Evolutionary conservation across 2,888 invertebrate genomes (phyloP), one percentile per base, ranked within the genome.

Genomic region (Drymonia ruficornis): DNA sequence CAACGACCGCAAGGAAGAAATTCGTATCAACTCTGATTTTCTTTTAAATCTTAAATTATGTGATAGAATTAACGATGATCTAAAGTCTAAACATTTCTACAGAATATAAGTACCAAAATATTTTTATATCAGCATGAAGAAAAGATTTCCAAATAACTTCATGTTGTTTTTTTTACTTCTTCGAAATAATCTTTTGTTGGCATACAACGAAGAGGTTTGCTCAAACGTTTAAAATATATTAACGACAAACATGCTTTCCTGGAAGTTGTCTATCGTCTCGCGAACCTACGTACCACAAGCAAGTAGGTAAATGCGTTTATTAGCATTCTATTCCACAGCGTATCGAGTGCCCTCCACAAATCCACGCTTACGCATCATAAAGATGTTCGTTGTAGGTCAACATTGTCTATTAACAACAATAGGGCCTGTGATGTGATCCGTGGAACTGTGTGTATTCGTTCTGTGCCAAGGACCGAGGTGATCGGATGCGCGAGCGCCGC

Each of bases 401-500:
- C 80, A 73, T 75, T 78, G 78, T 80, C 78, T 81, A 83, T 78
- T 74, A 76, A 81, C 82, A 79, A 87, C 87, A 89, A 87, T 87
- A 81, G 85, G 72, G 69, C 74, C 54, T 78, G 81, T 80, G 77
- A 84, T 82, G 80, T 86, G 83, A 84, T 84, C 84, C 84, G 74
- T 84, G 85, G 84, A 82, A 83, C 72, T 56, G 70, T 19, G 62
- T 66, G 61, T 63, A 72, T 70, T 73, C 72, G 75, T 82, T 82
- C 78, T 72, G 81, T 87, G 89, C 85, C 91, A 91, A 91, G 91
- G 91, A 87, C 86, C 61, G 62, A 65, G 66, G 83, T 70, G 85
- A 87, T 84, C 78, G 83, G 86, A 86, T 86, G 84, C 78, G 66
- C 68, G 31, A 47, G 47, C 56, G 70, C 71, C 68, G 63, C 63